Conservation (phyloP, 2,113 vertebrate species). For the Zapornia atra region DNA sequence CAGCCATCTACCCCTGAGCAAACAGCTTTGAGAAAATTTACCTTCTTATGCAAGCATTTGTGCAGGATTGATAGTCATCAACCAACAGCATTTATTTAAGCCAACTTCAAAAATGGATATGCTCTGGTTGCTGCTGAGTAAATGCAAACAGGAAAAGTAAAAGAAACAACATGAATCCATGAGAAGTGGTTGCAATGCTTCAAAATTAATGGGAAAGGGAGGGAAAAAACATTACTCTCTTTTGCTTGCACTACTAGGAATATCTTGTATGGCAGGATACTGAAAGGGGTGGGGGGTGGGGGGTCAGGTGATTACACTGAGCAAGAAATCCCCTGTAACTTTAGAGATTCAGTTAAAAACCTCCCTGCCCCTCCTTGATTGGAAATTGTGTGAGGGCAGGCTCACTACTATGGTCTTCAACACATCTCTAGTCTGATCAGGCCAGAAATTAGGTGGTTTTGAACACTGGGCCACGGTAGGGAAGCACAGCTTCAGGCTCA, state of each 20-base stretch:
- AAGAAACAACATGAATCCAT: background rate
- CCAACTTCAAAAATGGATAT: background rate
- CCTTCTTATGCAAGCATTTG: conserved; percentile 33
- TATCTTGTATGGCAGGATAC: background rate
- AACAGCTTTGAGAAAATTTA: conserved; percentile 46
- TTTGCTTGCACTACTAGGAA: background rate
- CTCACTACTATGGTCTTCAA: background rate
- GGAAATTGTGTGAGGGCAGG: background rate
- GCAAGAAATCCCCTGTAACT: background rate
- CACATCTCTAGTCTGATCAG: background rate
- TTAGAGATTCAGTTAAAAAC: background rate
- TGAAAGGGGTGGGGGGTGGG: background rate
- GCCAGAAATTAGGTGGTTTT: background rate
- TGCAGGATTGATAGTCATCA: conserved; percentile 25
- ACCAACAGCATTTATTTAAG: conserved; percentile 35
- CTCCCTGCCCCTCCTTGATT: background rate
- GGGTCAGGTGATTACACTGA: background rate
- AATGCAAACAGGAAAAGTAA: conserved; percentile 21
- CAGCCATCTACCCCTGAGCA: background rate
- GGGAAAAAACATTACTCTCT: background rate
- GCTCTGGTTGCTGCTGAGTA: background rate
- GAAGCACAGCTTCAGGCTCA: background rate
- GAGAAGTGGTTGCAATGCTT: background rate
- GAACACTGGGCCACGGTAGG: background rate
- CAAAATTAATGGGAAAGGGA: background rate